Evolutionary conservation across 2,888 invertebrate genomes (phyloP), one percentile per base, ranked within the genome.

Genomic region (Gryllus longicercus): DNA sequence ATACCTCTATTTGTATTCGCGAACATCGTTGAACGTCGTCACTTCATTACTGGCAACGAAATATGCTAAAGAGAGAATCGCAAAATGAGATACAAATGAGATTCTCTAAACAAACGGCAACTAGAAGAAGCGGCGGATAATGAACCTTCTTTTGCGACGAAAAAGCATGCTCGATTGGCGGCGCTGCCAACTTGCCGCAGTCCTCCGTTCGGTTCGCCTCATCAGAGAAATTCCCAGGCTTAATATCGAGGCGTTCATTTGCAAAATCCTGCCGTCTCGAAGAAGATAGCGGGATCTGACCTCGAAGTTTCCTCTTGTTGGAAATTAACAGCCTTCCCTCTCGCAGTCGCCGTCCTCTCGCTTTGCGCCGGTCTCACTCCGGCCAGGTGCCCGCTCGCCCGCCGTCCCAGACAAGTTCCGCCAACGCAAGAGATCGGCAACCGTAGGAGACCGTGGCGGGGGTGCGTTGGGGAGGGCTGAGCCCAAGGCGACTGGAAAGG

Each of bases 21-120:
- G 8, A 38, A 38, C 5, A 38, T 38, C 38, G 38, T 38, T 38
- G 38, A 38, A 38, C 38, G 38, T 38, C 38, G 38, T 38, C 38
- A 38, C 38, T 38, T 38, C 38, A 38, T 38, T 38, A 38, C 38
- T 5, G 38, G 38, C 8, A 38, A 38, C 38, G 38, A 38, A 38
- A 38, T 38, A 38, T 38, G 38, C 38, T 38, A 38, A 38, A 38
- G 38, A 38, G 63, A 63, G 63, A 63, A 63, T 63, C 14, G 16
- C 63, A 18, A 63, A 63, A 63, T 63, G 63, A 63, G 63, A 63
- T 63, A 63, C 63, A 63, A 63, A 63, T 63, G 63, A 63, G 63
- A 63, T 63, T 63, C 63, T 63, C n/a, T 63, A n/a, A 63, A 63
- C 63, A 63, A 63, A 63, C n/a, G 63, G n/a, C 16, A 63, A 63